Percentiles rank a stretch among this genome's conserved stretches.
These are phyloP conservation scores for Gymnobelideus leadbeateri DNA, from an alignment of 2,113 vertebrate species.

Conservation along the genomic window DNA sequence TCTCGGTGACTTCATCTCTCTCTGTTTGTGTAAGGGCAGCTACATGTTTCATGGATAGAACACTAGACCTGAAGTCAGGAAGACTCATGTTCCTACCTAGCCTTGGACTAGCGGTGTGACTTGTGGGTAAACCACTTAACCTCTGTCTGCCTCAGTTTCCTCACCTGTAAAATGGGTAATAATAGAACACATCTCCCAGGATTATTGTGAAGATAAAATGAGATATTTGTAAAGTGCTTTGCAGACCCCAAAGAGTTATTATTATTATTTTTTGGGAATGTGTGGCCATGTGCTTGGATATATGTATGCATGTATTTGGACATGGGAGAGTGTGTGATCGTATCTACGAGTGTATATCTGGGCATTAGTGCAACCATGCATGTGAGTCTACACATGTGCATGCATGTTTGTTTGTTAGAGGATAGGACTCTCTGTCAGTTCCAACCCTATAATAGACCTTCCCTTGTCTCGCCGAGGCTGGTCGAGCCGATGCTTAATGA, in stretches of 20 bases:
- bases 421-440: neutral
- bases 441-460: conserved; percentile 55
- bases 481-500: conserved; percentile 12
- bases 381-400: neutral
- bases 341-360: neutral
- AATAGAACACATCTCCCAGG: neutral
- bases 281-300: neutral
- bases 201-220: neutral
- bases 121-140: neutral
- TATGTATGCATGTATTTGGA: neutral
- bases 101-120: neutral
- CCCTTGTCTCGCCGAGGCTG: neutral
- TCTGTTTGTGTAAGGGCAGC: neutral
- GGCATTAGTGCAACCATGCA: neutral
- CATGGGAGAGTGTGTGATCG: neutral
- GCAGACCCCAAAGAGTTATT: neutral
- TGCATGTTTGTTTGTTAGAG: neutral
- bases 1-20: neutral
- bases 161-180: neutral
- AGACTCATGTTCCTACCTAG: neutral
- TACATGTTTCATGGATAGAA: neutral
- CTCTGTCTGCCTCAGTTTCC: neutral
- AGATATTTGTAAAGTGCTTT: neutral
- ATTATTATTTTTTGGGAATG: neutral
- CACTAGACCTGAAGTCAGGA: neutral